Conservation (phyloP, 1,140 invertebrate genomes). For the Mamestra configurata region DNA sequence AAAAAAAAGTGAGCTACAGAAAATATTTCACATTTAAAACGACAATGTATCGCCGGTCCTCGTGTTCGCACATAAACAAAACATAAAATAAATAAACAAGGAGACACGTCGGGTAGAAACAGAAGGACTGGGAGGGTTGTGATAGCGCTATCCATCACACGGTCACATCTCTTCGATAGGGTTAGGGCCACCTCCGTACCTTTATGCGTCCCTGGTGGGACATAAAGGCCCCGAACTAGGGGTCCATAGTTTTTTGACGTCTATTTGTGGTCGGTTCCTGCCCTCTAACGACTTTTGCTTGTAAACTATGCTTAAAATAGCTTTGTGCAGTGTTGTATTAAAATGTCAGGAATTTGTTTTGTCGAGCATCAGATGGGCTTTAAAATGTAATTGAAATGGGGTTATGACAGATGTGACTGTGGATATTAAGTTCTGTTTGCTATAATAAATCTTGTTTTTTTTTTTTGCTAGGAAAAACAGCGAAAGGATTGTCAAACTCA, state of each 20-base stretch:
- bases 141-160: conserved; percentile 84
- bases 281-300: conserved; percentile 75
- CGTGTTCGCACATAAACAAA: conserved; percentile 81
- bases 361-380: conserved; percentile 37
- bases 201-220: conserved; percentile 85
- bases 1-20: conserved; percentile 26
- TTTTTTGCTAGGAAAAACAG: background rate
- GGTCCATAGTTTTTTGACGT: conserved; percentile 85
- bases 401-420: conserved; percentile 36
- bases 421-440: background rate
- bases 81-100: conserved; percentile 83
- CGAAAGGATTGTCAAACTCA: conserved; percentile 34
- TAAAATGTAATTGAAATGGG: conserved; percentile 43
- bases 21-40: conserved; percentile 50
- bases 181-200: conserved; percentile 84
- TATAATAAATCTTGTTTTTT: background rate
- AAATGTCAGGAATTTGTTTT: conserved; percentile 23
- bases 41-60: conserved; percentile 39
- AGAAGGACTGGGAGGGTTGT: conserved; percentile 74
- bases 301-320: conserved; percentile 53
- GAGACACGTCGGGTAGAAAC: conserved; percentile 68
- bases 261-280: conserved; percentile 84
- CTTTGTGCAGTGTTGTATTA: conserved; percentile 38
- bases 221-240: conserved; percentile 78
- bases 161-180: conserved; percentile 85